Percentiles rank a stretch among this genome's conserved stretches.
These are phyloP conservation scores for Anas flavirostris DNA, from an alignment of 2,797 vertebrate genomes.

Conservation along the genomic window DNA sequence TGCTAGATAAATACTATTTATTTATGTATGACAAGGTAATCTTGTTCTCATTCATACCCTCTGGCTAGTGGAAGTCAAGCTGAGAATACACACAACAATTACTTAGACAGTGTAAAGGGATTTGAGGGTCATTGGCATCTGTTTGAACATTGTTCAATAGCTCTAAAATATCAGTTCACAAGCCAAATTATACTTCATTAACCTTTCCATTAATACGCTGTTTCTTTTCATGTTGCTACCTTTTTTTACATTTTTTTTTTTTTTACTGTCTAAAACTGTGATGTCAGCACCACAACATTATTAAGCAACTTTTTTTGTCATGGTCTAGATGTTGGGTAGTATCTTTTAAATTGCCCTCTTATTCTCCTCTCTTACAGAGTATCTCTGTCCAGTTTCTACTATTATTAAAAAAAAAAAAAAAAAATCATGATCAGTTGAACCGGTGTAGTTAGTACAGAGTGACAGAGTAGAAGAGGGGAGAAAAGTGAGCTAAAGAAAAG, in stretches of 20 bases:
- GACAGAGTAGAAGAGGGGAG: background rate
- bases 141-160: background rate
- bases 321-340: background rate
- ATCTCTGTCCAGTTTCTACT: background rate
- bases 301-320: background rate
- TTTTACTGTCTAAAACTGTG: background rate
- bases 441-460: background rate
- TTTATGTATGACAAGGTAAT: background rate
- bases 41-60: background rate
- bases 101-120: background rate
- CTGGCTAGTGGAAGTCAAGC: background rate
- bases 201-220: background rate
- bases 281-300: background rate
- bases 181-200: background rate
- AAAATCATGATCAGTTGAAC: background rate
- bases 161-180: background rate
- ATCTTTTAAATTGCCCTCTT: background rate
- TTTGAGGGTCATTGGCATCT: background rate
- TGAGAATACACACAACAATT: background rate
- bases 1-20: conserved; percentile 24
- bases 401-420: background rate
- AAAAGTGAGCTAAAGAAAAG: background rate
- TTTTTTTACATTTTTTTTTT: background rate
- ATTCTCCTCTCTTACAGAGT: background rate
- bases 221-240: background rate